Percentiles rank a stretch among this genome's conserved stretches.
Conservation (phyloP, 2,888 invertebrate genomes). For the Dasypolia templi region DNA sequence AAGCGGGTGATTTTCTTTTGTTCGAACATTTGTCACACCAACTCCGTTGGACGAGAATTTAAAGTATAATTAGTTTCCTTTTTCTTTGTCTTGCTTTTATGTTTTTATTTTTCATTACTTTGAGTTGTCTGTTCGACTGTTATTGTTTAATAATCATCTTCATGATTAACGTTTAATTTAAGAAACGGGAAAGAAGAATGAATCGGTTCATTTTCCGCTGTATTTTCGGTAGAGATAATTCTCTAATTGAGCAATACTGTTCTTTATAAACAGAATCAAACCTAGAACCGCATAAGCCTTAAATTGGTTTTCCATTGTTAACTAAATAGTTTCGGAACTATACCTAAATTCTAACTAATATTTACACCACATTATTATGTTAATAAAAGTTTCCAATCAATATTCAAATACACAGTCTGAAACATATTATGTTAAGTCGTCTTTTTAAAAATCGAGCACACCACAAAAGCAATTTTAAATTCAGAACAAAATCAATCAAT, state of each 20-base stretch:
- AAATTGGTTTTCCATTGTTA: neutral
- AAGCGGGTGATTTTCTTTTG: slow-evolving; percentile 55
- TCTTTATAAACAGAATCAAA: neutral
- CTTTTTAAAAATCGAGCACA: neutral
- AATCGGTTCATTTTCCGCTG: neutral
- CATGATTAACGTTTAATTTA: slow-evolving; percentile 25
- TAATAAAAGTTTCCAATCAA: no score
- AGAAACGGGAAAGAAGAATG: neutral
- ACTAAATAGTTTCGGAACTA: neutral
- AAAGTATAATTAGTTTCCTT: slow-evolving; percentile 61
- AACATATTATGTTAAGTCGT: no score
- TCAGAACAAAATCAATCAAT: neutral
- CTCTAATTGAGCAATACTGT: neutral
- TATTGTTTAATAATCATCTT: slow-evolving; percentile 47
- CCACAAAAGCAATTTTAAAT: neutral
- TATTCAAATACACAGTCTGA: no score
- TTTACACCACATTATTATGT: no score
- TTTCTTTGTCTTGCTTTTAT: slow-evolving; percentile 53
- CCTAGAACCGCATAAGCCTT: neutral
- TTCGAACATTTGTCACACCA: slow-evolving; percentile 56
- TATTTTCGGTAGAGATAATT: slow-evolving; percentile 1
- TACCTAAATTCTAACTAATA: neutral
- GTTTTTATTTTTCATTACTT: slow-evolving; percentile 55
- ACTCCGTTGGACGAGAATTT: slow-evolving; percentile 41
- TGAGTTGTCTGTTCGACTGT: slow-evolving; percentile 36